phyloP scores from a whole-genome alignment of 2,113 vertebrate species.

The Heterotilapia buettikoferi region DNA sequence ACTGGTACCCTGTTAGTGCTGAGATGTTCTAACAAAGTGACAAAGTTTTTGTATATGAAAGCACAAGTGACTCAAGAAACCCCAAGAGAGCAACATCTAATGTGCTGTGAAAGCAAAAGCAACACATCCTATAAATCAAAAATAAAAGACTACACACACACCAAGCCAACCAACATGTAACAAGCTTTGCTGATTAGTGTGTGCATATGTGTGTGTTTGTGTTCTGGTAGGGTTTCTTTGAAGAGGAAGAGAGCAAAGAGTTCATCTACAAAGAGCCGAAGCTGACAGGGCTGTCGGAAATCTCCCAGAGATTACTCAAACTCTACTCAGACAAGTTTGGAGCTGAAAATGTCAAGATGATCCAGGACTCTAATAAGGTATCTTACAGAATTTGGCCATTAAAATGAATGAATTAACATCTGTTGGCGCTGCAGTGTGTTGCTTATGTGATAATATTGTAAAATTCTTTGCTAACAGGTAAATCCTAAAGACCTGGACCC shows the following conservation, averaged over 20 bases:
- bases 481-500: conserved; percentile 95
- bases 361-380: conserved; percentile 99
- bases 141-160: neutral
- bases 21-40: conserved; percentile 33
- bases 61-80: neutral
- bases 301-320: conserved; percentile 93
- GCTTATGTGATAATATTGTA: neutral
- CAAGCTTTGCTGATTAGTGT: neutral
- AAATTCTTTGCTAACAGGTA: conserved; percentile 71
- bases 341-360: conserved; percentile 96
- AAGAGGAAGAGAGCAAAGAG: conserved; percentile 97
- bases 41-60: neutral
- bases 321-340: conserved; percentile 98
- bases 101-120: neutral
- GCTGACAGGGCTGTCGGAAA: conserved; percentile 94
- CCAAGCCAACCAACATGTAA: neutral
- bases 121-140: neutral
- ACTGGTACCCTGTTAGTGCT: neutral
- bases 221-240: conserved; percentile 87
- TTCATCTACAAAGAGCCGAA: conserved; percentile 99
- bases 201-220: conserved; percentile 28
- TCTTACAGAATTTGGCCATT: neutral
- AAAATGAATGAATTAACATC: neutral
- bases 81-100: neutral
- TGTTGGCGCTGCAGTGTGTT: neutral